Base-by-base conservation (phyloP, 2,113 vertebrate species). In the Aspiorhynchus laticeps region DNA sequence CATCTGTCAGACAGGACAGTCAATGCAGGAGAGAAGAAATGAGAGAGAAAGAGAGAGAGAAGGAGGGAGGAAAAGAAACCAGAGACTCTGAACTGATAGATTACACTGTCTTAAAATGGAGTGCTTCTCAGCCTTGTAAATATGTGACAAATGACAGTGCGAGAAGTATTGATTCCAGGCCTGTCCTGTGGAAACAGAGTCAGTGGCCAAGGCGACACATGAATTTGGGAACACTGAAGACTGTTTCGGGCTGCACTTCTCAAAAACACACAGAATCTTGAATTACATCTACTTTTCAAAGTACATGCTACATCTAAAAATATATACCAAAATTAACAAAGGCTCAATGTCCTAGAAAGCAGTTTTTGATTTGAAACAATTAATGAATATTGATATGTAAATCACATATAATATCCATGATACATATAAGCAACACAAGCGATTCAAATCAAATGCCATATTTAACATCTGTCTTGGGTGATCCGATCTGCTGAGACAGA, bases 41-140 rank as follows among this genome's bases (percentile, higher is more conserved):
- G 46, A 48, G 46, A 48, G 12, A 14, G 12, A 48, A 14, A 48
- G 46, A 48, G 81, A 79, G 53, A 69, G 74, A 83, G 61, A 61
- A 53, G 56, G 76, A 74, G 61, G 31, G 78, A 80, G 82, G 85
- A 71, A 76, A 41, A 87, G 85, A 87, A 85, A 86, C 75, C 85
- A 88, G 87, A 84, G 82, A 74, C 82, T 71, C 86, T 88, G 88
- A 89, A 93, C 94, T 98, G 97, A 98, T 96, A 97, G 97, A 98
- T 97, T 95, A 96, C 93, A 95, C 95, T 95, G 95, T 94, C 96
- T 96, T 95, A 96, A 96, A 97, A 98, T 97, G 96, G 97, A 98
- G 97, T 97, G 96, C 96, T 97, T 97, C 97, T 97, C 96, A 97
- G 96, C 96, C 97, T 98, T 98, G 97, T 98, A 98, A 98, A 98